Evolutionary conservation across 2,888 invertebrate species (phyloP).

Genomic region (Tineola bisselliella): DNA sequence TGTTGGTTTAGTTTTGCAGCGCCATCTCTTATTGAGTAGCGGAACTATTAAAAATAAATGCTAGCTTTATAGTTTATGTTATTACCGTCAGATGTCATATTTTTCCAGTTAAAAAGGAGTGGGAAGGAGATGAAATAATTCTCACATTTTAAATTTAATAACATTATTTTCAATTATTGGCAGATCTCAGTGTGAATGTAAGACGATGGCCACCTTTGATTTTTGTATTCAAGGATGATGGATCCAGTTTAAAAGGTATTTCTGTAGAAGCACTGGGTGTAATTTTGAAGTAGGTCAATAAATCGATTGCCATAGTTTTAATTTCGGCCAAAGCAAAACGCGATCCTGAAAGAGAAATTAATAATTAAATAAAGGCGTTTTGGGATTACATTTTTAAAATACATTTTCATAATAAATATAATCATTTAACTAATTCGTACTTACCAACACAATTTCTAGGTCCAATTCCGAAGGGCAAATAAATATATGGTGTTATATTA

Average conservation of each 20-base stretch:
- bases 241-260: background rate
- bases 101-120: too few species aligned
- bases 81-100: background rate
- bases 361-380: background rate
- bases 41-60: background rate
- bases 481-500: conserved; percentile 18
- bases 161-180: background rate
- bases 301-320: background rate
- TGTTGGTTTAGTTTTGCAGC: background rate
- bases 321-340: conserved; percentile 2
- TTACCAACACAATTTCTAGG: conserved; percentile 21
- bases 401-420: too few species aligned
- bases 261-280: background rate
- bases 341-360: conserved; percentile 1
- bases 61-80: background rate
- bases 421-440: too few species aligned
- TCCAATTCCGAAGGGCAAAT: conserved; percentile 20
- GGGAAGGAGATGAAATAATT: too few species aligned
- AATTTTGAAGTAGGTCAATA: background rate
- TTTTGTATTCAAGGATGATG: background rate
- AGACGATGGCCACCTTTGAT: background rate
- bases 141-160: background rate
- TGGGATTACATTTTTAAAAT: too few species aligned
- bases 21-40: background rate
- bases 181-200: background rate